A percentile compares a stretch with the other conserved stretches of the same genome.
These are phyloP conservation scores for Entomobrya proxima DNA, from an alignment of 2,888 invertebrate genomes.

Conservation along the genomic window DNA sequence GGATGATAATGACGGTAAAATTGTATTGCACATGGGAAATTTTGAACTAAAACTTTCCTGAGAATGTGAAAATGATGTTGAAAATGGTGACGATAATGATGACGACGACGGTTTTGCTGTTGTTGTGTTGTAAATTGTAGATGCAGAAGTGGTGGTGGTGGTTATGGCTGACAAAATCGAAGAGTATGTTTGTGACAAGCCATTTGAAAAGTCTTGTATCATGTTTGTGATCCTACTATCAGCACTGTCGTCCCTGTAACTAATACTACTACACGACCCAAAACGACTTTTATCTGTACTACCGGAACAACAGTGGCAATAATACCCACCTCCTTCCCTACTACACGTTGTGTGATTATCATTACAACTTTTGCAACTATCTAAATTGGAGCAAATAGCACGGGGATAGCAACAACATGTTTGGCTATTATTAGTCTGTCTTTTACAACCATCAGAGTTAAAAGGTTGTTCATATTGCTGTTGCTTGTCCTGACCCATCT, in stretches of 20 bases:
- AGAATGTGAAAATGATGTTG: not conserved
- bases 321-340: not conserved
- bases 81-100: not conserved
- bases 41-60: conserved; percentile 36
- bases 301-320: conserved; percentile 15
- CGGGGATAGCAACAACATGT: not conserved
- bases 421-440: conserved; percentile 2
- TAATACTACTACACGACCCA: not conserved
- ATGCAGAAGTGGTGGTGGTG: not conserved
- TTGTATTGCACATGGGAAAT: conserved; percentile 12
- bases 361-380: not conserved
- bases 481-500: conserved; percentile 2
- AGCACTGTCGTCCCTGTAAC: not conserved
- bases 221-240: not conserved
- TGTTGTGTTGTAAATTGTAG: not conserved
- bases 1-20: not conserved
- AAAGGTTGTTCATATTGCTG: not conserved
- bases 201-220: conserved; percentile 42
- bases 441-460: not conserved
- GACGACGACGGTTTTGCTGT: not conserved
- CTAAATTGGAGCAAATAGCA: conserved; percentile 21
- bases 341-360: not conserved
- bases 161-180: not conserved
- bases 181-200: conserved; percentile 50
- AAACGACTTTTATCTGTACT: not conserved